These are phyloP conservation scores for Bovichtus variegatus DNA, from an alignment of 2,797 vertebrate species.

Conservation along the genomic window DNA sequence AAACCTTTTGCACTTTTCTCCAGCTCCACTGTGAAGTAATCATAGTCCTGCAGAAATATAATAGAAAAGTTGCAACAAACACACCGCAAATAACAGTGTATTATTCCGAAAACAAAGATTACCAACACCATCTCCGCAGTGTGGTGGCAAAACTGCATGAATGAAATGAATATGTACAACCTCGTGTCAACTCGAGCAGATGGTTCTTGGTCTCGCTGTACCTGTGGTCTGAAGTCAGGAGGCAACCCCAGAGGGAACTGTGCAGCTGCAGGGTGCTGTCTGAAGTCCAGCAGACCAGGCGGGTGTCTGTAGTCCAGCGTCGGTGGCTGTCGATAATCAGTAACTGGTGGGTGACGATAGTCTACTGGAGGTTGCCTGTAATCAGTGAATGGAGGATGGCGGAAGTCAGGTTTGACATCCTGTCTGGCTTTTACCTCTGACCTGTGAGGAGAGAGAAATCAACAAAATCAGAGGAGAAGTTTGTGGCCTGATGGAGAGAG, in stretches of 20 bases:
- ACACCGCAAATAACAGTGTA: neutral
- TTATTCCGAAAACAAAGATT: neutral
- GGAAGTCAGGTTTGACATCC: conserved; percentile 98
- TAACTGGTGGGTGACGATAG: conserved; percentile 94
- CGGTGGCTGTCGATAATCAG: conserved; percentile 94
- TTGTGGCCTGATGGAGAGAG: neutral
- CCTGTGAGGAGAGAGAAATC: conserved; percentile 85
- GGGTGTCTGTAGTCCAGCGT: conserved; percentile 97
- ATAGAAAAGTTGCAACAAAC: conserved; percentile 9
- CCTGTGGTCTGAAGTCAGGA: conserved; percentile 92
- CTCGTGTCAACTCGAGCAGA: neutral
- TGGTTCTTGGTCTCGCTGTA: conserved; percentile 31
- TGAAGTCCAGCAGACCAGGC: conserved; percentile 93
- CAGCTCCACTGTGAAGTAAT: conserved; percentile 99
- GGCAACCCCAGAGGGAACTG: conserved; percentile 88
- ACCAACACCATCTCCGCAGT: neutral
- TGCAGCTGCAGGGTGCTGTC: conserved; percentile 92
- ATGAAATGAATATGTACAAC: conserved; percentile 13
- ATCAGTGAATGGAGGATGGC: conserved; percentile 96
- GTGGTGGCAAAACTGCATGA: conserved; percentile 10
- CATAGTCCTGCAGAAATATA: conserved; percentile 90
- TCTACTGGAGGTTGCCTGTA: conserved; percentile 95
- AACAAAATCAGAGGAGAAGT: conserved; percentile 18
- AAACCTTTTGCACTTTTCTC: conserved; percentile 98
- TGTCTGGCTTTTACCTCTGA: conserved; percentile 99